Conservation (phyloP, 2,888 invertebrate species). For the Synanthedon andrenaeformis region DNA sequence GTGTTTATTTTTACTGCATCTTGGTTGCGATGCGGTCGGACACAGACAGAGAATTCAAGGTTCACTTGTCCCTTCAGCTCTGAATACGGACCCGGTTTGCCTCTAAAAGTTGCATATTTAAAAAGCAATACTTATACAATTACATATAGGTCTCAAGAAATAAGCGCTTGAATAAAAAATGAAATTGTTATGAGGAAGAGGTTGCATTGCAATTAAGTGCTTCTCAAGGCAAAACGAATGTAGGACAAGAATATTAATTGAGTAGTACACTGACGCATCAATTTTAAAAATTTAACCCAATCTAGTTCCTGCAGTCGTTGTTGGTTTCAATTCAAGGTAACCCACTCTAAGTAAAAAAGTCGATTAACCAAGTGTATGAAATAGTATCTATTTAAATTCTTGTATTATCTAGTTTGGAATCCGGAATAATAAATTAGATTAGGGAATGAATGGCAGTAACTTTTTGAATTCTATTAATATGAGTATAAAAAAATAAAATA, state of each 20-base stretch:
- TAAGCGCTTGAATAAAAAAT: conserved; percentile 16
- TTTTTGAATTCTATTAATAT: too few relatives aligned
- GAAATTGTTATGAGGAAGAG: conserved; percentile 34
- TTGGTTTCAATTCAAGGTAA: conserved; percentile 4
- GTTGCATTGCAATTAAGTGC: conserved; percentile 5
- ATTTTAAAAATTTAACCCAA: background rate
- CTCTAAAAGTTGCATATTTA: conserved; percentile 41
- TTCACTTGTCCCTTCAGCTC: conserved; percentile 46
- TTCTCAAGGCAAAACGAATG: conserved; percentile 11
- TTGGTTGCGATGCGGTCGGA: conserved; percentile 23
- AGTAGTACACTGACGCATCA: background rate
- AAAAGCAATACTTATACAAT: conserved; percentile 9
- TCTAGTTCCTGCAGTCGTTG: background rate
- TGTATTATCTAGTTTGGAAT: conserved; percentile 10
- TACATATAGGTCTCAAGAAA: conserved; percentile 18
- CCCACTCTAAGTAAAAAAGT: background rate
- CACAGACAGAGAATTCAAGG: conserved; percentile 28
- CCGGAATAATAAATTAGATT: conserved; percentile 6
- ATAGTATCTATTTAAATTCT: conserved; percentile 10
- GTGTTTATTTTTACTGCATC: conserved; percentile 37
- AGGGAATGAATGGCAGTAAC: too few relatives aligned
- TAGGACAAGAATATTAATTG: background rate
- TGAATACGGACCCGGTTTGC: conserved; percentile 43
- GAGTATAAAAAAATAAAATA: too few relatives aligned
- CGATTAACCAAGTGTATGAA: background rate